Evolutionary conservation across 2,797 vertebrate genomes (phyloP).

Genomic region (Simalia tracyae): DNA sequence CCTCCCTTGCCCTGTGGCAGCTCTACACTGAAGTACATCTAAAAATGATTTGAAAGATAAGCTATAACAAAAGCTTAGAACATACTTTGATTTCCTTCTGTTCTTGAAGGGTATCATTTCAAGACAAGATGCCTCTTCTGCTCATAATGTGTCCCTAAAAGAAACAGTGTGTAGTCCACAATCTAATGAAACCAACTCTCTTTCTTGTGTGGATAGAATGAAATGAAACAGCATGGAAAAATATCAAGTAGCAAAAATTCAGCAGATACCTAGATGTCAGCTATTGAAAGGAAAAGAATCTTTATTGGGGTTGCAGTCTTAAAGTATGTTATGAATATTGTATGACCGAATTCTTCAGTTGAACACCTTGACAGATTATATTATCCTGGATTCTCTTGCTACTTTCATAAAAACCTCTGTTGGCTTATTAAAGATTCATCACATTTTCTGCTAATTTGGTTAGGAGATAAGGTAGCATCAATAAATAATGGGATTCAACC

Average conservation of each 20-base stretch:
- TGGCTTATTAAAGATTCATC: neutral
- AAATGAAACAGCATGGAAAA: neutral
- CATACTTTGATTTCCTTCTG: neutral
- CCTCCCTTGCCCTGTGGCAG: too few species aligned
- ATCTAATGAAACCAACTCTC: neutral
- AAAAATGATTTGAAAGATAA: neutral
- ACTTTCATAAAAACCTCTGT: neutral
- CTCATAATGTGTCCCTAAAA: neutral
- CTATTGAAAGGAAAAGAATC: neutral
- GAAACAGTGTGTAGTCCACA: neutral
- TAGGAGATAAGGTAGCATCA: neutral
- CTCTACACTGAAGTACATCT: neutral
- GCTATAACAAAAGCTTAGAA: neutral
- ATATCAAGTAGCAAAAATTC: neutral
- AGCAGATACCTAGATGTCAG: neutral
- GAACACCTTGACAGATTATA: neutral
- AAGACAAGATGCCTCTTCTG: neutral
- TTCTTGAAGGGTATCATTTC: neutral
- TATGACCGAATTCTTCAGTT: neutral
- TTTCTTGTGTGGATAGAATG: neutral
- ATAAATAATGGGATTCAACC: neutral
- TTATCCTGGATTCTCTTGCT: neutral
- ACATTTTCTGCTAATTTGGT: neutral
- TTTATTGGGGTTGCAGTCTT: neutral
- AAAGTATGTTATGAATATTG: neutral